Base-by-base conservation (phyloP, 2,888 invertebrate species). In the Gandaritis pyraliata region DNA sequence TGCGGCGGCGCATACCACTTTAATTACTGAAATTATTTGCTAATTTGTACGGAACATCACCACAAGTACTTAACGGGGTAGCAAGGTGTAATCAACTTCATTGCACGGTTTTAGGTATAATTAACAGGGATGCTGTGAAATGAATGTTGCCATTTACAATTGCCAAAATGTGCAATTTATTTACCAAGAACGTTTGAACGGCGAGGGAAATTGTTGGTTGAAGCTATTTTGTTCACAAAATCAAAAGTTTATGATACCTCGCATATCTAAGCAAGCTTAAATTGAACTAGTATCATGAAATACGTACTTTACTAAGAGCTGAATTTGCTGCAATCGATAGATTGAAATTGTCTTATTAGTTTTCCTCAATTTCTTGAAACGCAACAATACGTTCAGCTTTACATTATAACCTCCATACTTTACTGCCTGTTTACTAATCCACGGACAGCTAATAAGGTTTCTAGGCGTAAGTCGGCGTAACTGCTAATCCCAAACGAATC, bases 21-120 rank as follows among this genome's bases (percentile, higher is more conserved):
- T 83, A 81, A 87, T 87, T 87, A 85, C 77, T 70, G 73, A 80
- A 87, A 89, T 88, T 83, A 88, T 88, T 87, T 80, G 86, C 82
- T 86, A 86, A 88, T 88, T 90, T 86, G 82, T 78, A 78, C 77
- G 72, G 77, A 81, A 82, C 82, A 80, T 79, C 77, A 75, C 82
- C 80, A 72, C 79, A 75, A 73, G 76, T 74, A 81, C 78, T 78
- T 73, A 72, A 78, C 76, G 79, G 81, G 82, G 70, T 56, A 59
- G 48, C 56, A 69, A 73, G 76, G 77, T 77, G 76, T 86, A 86
- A 87, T 86, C 82, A 81, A 81, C 81, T 85, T 83, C 82, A 84
- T 88, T 86, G 85, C 78, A 77, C 75, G 65, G 79, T 74, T 82
- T 81, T 79, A 81, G 76, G 80, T 76, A 82, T 81, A 84, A 86